phyloP scores from a whole-genome alignment of 2,797 vertebrate genomes.

The Betta splendens region DNA sequence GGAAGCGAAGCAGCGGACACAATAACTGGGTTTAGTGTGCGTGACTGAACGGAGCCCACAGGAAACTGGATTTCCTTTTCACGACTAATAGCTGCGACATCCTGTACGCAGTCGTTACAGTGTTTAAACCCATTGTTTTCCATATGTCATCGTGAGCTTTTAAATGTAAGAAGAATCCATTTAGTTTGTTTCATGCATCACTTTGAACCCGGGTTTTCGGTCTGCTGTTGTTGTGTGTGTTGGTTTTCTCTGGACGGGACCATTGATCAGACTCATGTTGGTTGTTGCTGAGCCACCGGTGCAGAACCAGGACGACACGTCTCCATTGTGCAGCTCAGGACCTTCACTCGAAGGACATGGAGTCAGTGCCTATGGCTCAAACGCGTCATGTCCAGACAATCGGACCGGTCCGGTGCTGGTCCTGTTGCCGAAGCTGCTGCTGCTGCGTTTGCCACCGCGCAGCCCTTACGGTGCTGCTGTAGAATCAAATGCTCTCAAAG shows the following conservation, averaged over 20 bases:
- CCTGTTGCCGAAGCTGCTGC: slow-evolving; percentile 28
- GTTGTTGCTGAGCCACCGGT: no score
- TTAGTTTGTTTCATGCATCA: no score
- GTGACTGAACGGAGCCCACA: slow-evolving; percentile 1
- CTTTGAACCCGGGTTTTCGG: no score
- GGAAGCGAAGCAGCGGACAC: no score
- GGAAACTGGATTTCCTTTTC: slow-evolving; percentile 37
- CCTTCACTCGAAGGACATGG: no score
- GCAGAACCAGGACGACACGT: no score
- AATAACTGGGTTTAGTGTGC: background rate
- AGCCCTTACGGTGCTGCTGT: slow-evolving; percentile 27
- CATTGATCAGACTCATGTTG: no score
- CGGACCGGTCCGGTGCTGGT: slow-evolving; percentile 26
- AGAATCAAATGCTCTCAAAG: slow-evolving; percentile 47
- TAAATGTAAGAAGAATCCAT: no score
- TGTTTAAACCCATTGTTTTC: background rate
- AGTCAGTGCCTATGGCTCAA: no score
- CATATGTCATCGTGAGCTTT: background rate
- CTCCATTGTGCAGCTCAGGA: no score
- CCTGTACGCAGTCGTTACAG: slow-evolving; percentile 11
- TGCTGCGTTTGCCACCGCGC: background rate
- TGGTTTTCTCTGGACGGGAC: background rate
- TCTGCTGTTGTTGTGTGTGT: no score
- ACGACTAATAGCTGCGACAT: slow-evolving; percentile 4
- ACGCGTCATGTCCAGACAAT: slow-evolving; percentile 8